Base-by-base conservation (phyloP, 1,140 invertebrate genomes). In the Antheraea mylitta region DNA sequence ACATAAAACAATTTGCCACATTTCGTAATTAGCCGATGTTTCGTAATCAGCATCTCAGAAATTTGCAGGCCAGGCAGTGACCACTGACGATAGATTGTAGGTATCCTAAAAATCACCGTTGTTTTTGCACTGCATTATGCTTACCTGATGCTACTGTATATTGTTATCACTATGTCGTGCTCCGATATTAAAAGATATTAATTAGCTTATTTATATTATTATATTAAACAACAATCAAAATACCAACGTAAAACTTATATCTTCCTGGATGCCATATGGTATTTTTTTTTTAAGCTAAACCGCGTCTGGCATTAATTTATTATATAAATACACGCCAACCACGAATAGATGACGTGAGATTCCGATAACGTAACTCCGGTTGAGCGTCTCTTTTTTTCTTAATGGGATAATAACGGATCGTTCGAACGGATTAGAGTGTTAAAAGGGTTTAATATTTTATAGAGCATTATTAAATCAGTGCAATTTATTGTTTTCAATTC, bases 271-370 rank as follows among this genome's bases (percentile, higher is more conserved):
- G 45, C 45, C 16, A n/a, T 53, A 16, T 53, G 45, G 45, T 30
- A 30, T 30, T 42, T 16, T 53, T 13, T 13, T 53, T 53, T 53
- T 53, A 13, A 53, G 16, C 45, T 53, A 13, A 9, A 16, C 16
- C 16, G 16, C 13, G 45, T 53, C 45, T 53, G 16, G 45, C 45
- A 16, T 53, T 6, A 53, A 53, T 16, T 53, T 53, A 53, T 53
- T 53, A 53, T 53, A 53, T 53, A 53, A 53, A 53, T 53, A 53
- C 16, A n/a, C 45, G 11, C 11, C 45, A n/a, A 16, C 45, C 11
- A 53, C 45, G 45, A 53, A 53, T 53, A 53, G 45, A 53, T 53
- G 45, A 53, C 45, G 45, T 53, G 11, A 53, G 45, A 53, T 53
- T 13, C 10, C 16, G 45, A 53, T 53, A 53, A 53, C 45, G 13